phyloP scores from a whole-genome alignment of 2,888 invertebrate species.

The Psococerastis gibbosa region DNA sequence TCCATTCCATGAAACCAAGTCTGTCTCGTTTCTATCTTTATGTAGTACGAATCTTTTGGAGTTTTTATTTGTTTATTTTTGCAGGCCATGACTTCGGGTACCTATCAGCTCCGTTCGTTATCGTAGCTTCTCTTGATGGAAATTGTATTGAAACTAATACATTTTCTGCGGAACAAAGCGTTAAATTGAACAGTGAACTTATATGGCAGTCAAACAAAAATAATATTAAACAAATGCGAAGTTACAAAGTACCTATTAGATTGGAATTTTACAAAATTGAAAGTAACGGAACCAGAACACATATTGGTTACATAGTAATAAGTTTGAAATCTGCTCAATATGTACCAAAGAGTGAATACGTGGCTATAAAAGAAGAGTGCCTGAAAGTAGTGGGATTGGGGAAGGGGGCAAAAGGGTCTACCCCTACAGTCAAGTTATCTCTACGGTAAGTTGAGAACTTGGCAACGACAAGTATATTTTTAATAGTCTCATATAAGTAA shows the following conservation, averaged over 20 bases:
- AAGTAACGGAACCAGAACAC: conserved; percentile 33
- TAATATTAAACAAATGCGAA: conserved; percentile 45
- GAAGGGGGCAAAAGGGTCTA: conserved; percentile 23
- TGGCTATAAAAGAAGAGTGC: conserved; percentile 24
- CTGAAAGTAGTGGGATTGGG: conserved; percentile 24
- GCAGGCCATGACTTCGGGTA: conserved; percentile 19
- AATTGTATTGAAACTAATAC: conserved; percentile 41
- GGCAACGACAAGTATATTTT: too few species aligned
- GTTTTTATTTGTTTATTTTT: conserved; percentile 9
- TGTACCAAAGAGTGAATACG: conserved; percentile 31
- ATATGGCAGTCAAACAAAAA: conserved; percentile 62
- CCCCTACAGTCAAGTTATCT: conserved; percentile 24
- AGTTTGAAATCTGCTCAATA: conserved; percentile 51
- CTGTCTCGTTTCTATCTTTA: too few species aligned
- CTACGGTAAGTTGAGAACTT: conserved; percentile 17
- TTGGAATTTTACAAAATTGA: conserved; percentile 37
- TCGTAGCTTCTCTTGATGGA: conserved; percentile 17
- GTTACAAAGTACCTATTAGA: conserved; percentile 52
- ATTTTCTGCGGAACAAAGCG: conserved; percentile 34
- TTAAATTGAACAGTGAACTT: conserved; percentile 50
- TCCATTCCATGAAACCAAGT: too few species aligned
- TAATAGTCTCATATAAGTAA: too few species aligned
- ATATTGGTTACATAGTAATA: conserved; percentile 47
- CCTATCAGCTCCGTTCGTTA: conserved; percentile 16
- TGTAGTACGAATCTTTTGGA: too few species aligned